A percentile compares a stretch with the other conserved stretches of the same genome.
These are phyloP conservation scores for Phrynocephalus versicolor DNA, from an alignment of 2,113 vertebrate species.

Conservation along the genomic window DNA sequence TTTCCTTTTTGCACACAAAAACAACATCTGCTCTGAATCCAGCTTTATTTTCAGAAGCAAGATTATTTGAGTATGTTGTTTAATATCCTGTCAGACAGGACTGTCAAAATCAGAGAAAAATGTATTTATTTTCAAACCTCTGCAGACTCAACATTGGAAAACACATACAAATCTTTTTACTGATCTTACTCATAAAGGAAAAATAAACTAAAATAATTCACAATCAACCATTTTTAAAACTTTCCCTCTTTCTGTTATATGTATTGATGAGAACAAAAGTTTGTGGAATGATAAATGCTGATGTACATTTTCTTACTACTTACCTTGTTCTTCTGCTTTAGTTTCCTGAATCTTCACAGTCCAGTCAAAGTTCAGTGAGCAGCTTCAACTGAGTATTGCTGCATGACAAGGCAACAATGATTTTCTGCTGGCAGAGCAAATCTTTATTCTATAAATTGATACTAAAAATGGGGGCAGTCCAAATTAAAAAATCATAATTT, in stretches of 20 bases:
- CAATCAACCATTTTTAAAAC: not conserved
- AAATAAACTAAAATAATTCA: constrained; percentile 43
- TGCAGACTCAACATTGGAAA: constrained; percentile 49
- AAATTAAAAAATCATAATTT: no score
- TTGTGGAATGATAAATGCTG: not conserved
- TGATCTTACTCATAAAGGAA: constrained; percentile 14
- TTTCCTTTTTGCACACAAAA: constrained; percentile 63
- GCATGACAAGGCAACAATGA: no score
- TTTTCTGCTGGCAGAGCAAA: no score
- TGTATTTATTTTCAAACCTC: constrained; percentile 35
- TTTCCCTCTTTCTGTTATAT: not conserved
- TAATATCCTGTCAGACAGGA: constrained; percentile 62
- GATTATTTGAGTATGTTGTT: constrained; percentile 68
- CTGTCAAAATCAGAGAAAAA: constrained; percentile 45
- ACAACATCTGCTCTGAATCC: constrained; percentile 69
- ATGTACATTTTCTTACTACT: not conserved
- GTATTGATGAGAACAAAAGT: not conserved
- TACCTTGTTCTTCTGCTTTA: not conserved
- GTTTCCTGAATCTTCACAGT: not conserved
- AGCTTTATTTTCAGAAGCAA: constrained; percentile 67
- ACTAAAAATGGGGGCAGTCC: no score
- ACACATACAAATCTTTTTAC: constrained; percentile 41
- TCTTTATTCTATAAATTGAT: no score
- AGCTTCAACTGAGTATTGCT: not conserved
- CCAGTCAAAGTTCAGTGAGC: no score